These are phyloP conservation scores for Lamprologus callipterus DNA, from an alignment of 2,113 vertebrate genomes.

Conservation along the genomic window DNA sequence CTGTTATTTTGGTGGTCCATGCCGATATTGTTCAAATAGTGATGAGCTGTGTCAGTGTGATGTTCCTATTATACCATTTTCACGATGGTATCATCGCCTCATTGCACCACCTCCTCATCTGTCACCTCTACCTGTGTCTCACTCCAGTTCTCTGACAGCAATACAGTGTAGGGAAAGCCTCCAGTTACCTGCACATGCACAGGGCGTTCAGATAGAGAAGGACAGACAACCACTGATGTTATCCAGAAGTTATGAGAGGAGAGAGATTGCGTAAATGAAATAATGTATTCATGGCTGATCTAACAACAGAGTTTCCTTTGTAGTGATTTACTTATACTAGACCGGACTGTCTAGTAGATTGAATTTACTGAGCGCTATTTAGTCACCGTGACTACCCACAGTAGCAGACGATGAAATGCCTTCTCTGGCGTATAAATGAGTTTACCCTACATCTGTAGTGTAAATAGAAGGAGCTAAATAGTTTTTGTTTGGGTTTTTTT, in stretches of 20 bases:
- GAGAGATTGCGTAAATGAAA: background rate
- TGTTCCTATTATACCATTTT: slow-evolving; percentile 17
- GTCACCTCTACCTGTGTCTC: background rate
- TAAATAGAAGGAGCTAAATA: slow-evolving; percentile 21
- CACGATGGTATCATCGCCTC: background rate
- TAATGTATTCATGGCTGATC: slow-evolving; percentile 44
- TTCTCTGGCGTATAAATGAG: background rate
- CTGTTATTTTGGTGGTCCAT: slow-evolving; percentile 30
- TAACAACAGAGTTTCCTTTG: background rate
- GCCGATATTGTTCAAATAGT: slow-evolving; percentile 22
- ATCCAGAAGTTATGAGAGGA: background rate
- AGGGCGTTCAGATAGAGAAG: background rate
- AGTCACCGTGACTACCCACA: background rate
- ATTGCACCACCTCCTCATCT: background rate
- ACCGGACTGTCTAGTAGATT: background rate
- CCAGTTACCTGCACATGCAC: background rate
- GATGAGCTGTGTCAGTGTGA: slow-evolving; percentile 31
- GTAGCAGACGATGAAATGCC: background rate
- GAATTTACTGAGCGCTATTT: background rate
- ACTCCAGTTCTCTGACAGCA: slow-evolving; percentile 43
- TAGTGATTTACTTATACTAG: background rate
- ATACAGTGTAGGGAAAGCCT: slow-evolving; percentile 18
- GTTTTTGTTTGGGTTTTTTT: background rate
- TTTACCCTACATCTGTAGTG: background rate
- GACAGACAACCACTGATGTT: background rate